phyloP scores from a whole-genome alignment of 1,140 invertebrate genomes.

The Drosophila nikananu region DNA sequence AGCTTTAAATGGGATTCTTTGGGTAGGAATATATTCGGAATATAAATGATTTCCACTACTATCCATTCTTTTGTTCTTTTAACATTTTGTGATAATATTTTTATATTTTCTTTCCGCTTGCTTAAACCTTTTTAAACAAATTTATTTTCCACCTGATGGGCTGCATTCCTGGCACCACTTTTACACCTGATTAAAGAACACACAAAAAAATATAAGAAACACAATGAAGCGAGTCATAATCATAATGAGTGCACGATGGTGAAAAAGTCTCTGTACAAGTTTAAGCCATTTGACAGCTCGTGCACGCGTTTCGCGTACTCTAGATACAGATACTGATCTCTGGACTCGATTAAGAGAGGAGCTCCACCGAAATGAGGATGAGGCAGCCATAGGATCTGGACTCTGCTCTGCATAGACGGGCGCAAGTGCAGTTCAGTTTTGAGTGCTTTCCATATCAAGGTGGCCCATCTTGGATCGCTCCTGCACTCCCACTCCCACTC shows the following conservation, averaged over 20 bases:
- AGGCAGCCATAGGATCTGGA: slow-evolving; percentile 12
- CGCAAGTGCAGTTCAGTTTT: slow-evolving; percentile 67
- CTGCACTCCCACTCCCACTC: slow-evolving; percentile 41
- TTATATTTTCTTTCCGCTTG: neutral
- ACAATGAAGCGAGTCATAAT: slow-evolving; percentile 67
- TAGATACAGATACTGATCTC: slow-evolving; percentile 62
- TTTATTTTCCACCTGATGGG: neutral
- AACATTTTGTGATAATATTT: neutral
- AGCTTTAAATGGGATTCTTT: neutral
- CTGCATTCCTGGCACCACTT: slow-evolving; percentile 56
- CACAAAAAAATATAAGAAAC: neutral
- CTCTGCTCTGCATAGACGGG: slow-evolving; percentile 72
- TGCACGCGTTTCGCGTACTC: slow-evolving; percentile 77
- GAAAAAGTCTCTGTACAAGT: slow-evolving; percentile 39
- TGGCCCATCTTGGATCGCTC: slow-evolving; percentile 52
- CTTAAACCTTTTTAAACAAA: slow-evolving; percentile 7
- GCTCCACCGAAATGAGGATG: neutral
- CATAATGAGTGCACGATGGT: slow-evolving; percentile 78
- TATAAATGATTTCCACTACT: neutral
- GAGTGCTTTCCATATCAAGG: slow-evolving; percentile 79
- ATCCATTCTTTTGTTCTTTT: no score
- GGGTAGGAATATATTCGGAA: neutral
- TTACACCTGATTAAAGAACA: slow-evolving; percentile 37
- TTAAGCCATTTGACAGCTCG: slow-evolving; percentile 73
- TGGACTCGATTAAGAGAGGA: slow-evolving; percentile 30